These are phyloP conservation scores for Catamblyrhynchus diadema DNA, from an alignment of 2,797 vertebrate species.

Conservation along the genomic window DNA sequence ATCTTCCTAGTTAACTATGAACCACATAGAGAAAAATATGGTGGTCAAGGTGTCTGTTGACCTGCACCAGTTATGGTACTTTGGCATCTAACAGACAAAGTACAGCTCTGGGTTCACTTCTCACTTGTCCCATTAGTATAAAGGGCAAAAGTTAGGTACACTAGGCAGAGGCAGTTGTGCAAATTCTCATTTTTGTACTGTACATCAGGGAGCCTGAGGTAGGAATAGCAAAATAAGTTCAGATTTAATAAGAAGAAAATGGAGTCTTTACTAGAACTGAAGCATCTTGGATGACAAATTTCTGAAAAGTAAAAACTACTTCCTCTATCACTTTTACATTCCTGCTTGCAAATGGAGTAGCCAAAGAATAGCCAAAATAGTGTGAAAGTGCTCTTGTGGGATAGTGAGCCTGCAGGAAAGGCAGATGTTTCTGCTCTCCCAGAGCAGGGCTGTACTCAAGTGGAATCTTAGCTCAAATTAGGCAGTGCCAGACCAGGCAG, in stretches of 20 bases:
- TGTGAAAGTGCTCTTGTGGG: background rate
- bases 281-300: background rate
- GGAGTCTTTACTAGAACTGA: background rate
- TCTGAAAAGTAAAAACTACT: background rate
- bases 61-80: background rate
- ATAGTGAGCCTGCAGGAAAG: background rate
- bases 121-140: background rate
- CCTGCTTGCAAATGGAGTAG: background rate
- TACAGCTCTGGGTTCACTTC: background rate
- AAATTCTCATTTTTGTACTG: background rate
- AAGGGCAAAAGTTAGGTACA: background rate
- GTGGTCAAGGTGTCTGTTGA: background rate
- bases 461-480: constrained; percentile 26
- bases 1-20: constrained; percentile 43
- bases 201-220: background rate
- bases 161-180: background rate
- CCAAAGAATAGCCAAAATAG: background rate
- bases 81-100: background rate
- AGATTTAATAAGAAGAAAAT: background rate
- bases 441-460: background rate
- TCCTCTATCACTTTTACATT: background rate
- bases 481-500: constrained; percentile 12
- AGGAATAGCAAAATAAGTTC: background rate
- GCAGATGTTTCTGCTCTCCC: background rate
- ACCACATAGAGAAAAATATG: constrained; percentile 27